phyloP scores from a whole-genome alignment of 1,140 invertebrate genomes.

The Eumeta japonica region DNA sequence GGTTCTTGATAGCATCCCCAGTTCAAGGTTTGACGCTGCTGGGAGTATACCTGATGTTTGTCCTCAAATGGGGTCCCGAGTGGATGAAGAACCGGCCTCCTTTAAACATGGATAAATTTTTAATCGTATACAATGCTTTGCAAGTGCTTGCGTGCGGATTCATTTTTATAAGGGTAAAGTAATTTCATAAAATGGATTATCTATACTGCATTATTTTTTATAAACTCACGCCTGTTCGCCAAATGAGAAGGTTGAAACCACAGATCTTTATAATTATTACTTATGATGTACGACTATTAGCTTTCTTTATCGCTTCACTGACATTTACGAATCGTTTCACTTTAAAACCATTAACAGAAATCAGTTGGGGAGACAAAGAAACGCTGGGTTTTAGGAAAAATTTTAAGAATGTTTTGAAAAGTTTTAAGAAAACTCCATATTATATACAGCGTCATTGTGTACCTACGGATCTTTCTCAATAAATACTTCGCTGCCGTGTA shows the following conservation, averaged over 20 bases:
- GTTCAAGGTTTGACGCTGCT: slow-evolving; percentile 20
- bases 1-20: slow-evolving; percentile 27
- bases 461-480: too few species aligned
- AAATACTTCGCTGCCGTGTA: too few species aligned
- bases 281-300: too few species aligned
- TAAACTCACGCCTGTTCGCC: background rate
- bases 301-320: too few species aligned
- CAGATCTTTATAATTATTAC: background rate
- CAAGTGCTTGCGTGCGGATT: slow-evolving; percentile 66
- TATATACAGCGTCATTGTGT: too few species aligned
- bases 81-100: slow-evolving; percentile 38
- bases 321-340: too few species aligned
- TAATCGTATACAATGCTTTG: slow-evolving; percentile 73
- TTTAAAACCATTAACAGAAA: too few species aligned
- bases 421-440: too few species aligned
- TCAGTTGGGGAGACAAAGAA: too few species aligned
- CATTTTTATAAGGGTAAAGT: slow-evolving; percentile 15
- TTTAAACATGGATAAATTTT: slow-evolving; percentile 49
- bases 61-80: slow-evolving; percentile 40
- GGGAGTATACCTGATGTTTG: slow-evolving; percentile 24
- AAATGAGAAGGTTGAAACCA: background rate
- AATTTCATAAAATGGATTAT: background rate
- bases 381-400: too few species aligned
- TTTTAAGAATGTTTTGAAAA: too few species aligned
- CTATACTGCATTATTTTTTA: background rate